A percentile compares a stretch with the other conserved stretches of the same genome.
phyloP scores from a whole-genome alignment of 2,888 invertebrate species.

The Leptopilina syphax region DNA sequence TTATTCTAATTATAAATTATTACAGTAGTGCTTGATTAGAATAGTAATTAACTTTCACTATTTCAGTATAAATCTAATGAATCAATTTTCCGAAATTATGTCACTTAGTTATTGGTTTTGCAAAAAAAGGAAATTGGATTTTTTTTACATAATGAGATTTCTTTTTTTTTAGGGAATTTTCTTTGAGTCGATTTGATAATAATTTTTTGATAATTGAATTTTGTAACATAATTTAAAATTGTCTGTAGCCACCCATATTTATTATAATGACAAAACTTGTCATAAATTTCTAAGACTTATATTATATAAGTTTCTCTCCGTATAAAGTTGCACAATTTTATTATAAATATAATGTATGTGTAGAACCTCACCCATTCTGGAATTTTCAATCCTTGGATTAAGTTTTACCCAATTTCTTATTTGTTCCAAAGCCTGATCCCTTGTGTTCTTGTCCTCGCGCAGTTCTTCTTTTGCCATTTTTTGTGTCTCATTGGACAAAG shows the following conservation, averaged over 20 bases:
- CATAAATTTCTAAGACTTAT: neutral
- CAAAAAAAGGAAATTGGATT: neutral
- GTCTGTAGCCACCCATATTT: no score
- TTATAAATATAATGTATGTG: neutral
- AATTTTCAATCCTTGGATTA: conserved; percentile 84
- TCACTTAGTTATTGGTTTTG: neutral
- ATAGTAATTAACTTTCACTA: neutral
- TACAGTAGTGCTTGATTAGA: no score
- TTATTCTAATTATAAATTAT: no score
- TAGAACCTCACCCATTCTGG: conserved; percentile 81
- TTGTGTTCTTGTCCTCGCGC: conserved; percentile 82
- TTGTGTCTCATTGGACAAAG: conserved; percentile 81
- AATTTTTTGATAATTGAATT: no score
- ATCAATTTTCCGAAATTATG: neutral
- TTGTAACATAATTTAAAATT: no score
- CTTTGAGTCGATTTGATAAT: no score
- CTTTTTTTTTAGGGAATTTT: neutral
- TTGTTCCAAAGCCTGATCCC: conserved; percentile 83
- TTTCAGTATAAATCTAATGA: neutral
- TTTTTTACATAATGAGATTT: neutral
- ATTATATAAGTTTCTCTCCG: neutral
- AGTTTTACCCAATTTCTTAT: conserved; percentile 85
- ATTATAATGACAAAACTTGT: neutral
- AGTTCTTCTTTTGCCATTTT: conserved; percentile 83
- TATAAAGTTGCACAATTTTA: neutral